Base-by-base conservation (phyloP, 1,140 invertebrate species). In the Episyrphus balteatus region DNA sequence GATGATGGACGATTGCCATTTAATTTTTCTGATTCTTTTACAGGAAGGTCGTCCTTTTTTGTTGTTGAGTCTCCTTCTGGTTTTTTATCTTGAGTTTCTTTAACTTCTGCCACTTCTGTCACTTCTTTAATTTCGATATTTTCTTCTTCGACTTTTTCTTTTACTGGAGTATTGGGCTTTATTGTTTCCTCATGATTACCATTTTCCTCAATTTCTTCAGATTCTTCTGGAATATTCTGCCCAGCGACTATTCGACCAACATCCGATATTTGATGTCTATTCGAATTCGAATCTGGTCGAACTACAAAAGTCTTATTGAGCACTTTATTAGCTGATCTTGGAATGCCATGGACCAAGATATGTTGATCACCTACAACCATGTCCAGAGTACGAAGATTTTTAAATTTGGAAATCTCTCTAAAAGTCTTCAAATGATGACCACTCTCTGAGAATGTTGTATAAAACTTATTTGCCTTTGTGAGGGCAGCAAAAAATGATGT, bases 341-440 rank as follows among this genome's bases (percentile, higher is more conserved):
- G 63, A 7, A 66, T 53, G 7, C 63, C 63, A 47, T 65, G 63
- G n/a, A 67, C 64, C 14, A 67, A 47, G 7, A 67, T 55, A 30
- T 67, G 64, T 17, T 61, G 58, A 44, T 65, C 64, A 1, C 64
- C 64, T 2, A 67, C 62, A 8, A 62, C 61, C 5, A 67, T 62
- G 39, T 67, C 64, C 14, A 67, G 47, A 13, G 67, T 38, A 0
- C 62, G 55, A 7, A 67, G 50, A 47, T 65, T 62, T 43, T 63
- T 67, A 38, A 67, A 65, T 51, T 67, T 67, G 10, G 64, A 65
- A 21, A 67, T 67, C 47, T 67, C 64, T n/a, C 64, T 59, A 46
- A 67, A 67, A n/a, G 62, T 65, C 46, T 67, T 67, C 46, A 67
- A 47, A 51, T 67, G 64, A 47, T 67, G 64, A 10, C 64, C 64